Base-by-base conservation (phyloP, 2,888 invertebrate species). In the Epinotia demarniana region DNA sequence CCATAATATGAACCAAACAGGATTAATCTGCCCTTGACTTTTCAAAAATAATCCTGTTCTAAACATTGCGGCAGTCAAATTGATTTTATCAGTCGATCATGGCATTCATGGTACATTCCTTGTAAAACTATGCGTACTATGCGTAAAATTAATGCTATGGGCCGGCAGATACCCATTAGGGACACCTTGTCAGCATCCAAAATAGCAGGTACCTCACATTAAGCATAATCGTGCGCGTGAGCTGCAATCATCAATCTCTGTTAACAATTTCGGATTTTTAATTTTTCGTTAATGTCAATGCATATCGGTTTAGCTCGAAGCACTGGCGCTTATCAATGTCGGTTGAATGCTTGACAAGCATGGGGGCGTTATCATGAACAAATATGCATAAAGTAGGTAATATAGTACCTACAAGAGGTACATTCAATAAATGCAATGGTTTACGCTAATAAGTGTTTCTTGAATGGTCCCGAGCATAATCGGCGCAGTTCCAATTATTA, bases 291-390 rank as follows among this genome's bases (percentile, higher is more conserved):
- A 57, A 58, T 43, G 23, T 70, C 13, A 39, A 63, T 4, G 2
- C 61, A 49, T 49, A 53, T 71, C 66, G 55, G 53, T 61, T 75
- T 71, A 57, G 18, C 46, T 58, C 55, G 77, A 82, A 83, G 78
- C 79, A 79, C 79, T 81, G 76, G 18, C 75, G 78, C 83, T 88
- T 89, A 89, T 90, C 89, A 83, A 86, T 86, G 85, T 86, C 87
- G 87, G 86, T 84, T 86, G 85, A 86, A 87, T 84, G 81, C 80
- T 81, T 81, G 79, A 81, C 81, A 77, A 78, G 72, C 83, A 89
- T 90, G 84, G 85, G 89, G 91, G 90, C 89, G 86, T 89, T 91
- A 91, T 91, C 91, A 80, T 68, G 69, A 55, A 72, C 64, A 72
- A 69, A 75, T 75, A 75, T 55, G 64, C 66, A 75, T 60, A 58